Conservation (phyloP, 2,797 vertebrate species). For the Galaxias olidus region DNA sequence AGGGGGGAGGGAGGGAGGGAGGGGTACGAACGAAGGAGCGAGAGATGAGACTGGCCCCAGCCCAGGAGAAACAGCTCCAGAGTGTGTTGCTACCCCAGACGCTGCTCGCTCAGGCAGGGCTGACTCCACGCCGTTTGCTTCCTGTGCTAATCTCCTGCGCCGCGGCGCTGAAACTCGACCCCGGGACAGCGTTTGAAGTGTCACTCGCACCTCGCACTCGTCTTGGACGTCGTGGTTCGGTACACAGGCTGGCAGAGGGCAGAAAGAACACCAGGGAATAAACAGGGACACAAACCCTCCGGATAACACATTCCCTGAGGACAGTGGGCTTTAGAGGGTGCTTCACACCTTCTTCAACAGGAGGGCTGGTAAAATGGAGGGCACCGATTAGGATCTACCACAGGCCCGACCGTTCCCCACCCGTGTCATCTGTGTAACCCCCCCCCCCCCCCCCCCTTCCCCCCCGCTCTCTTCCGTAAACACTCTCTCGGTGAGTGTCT, state of each 20-base stretch:
- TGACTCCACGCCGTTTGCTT: slow-evolving; percentile 65
- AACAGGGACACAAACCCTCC: too few relatives aligned
- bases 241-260: too few relatives aligned
- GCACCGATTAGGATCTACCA: slow-evolving; percentile 63
- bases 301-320: slow-evolving; percentile 25
- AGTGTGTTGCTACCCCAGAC: slow-evolving; percentile 53
- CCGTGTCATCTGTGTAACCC: slow-evolving; percentile 45
- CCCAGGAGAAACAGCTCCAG: neutral
- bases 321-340: slow-evolving; percentile 25
- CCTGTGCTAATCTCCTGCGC: slow-evolving; percentile 70
- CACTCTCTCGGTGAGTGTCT: slow-evolving; percentile 3
- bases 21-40: neutral
- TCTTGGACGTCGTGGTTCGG: neutral
- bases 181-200: slow-evolving; percentile 45
- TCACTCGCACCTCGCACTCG: slow-evolving; percentile 44
- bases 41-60: neutral
- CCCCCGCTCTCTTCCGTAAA: neutral
- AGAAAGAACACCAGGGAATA: too few relatives aligned
- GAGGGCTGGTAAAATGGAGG: slow-evolving; percentile 26
- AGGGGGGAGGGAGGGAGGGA: neutral
- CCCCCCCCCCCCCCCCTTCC: slow-evolving; percentile 24
- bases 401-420: slow-evolving; percentile 59
- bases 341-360: slow-evolving; percentile 6
- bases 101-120: slow-evolving; percentile 45
- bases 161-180: slow-evolving; percentile 60